These are phyloP conservation scores for Margaritifera margaritifera DNA, from an alignment of 2,888 invertebrate genomes.

Conservation along the genomic window DNA sequence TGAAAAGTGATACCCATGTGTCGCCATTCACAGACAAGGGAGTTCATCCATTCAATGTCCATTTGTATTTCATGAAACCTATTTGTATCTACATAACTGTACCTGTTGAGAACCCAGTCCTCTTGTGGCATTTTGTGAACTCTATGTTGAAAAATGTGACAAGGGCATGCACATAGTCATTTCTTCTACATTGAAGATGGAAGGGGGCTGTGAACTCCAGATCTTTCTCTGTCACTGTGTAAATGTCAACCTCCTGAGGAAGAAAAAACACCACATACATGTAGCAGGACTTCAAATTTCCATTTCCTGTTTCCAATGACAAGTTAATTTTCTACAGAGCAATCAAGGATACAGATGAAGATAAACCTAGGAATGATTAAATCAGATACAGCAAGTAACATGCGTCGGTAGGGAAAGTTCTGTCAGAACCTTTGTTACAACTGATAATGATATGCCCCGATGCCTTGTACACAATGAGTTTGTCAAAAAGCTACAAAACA, in stretches of 20 bases:
- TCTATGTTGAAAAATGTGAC: conserved; percentile 99
- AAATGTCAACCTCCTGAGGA: conserved; percentile 91
- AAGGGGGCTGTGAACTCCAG: conserved; percentile 90
- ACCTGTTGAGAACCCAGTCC: conserved; percentile 95
- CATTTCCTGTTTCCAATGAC: too few relatives aligned
- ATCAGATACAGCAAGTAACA: too few relatives aligned
- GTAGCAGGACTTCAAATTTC: background rate
- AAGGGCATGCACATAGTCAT: conserved; percentile 97
- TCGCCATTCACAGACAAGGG: too few relatives aligned
- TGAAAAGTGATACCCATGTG: too few relatives aligned
- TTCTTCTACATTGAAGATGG: conserved; percentile 78
- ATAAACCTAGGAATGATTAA: background rate
- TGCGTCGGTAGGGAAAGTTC: too few relatives aligned
- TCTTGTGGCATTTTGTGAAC: conserved; percentile 99
- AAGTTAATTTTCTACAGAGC: background rate
- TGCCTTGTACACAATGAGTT: too few relatives aligned
- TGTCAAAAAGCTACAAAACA: too few relatives aligned
- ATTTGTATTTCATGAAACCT: too few relatives aligned
- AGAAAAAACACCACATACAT: conserved; percentile 13
- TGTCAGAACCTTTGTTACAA: too few relatives aligned
- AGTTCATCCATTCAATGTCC: too few relatives aligned
- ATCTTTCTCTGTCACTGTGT: conserved; percentile 96
- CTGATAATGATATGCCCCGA: too few relatives aligned
- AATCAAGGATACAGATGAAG: background rate
- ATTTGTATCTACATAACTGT: conserved; percentile 23